Evolutionary conservation across 2,113 vertebrate genomes (phyloP), one percentile per base, ranked within the genome.

Genomic region (Dinomys branickii): DNA sequence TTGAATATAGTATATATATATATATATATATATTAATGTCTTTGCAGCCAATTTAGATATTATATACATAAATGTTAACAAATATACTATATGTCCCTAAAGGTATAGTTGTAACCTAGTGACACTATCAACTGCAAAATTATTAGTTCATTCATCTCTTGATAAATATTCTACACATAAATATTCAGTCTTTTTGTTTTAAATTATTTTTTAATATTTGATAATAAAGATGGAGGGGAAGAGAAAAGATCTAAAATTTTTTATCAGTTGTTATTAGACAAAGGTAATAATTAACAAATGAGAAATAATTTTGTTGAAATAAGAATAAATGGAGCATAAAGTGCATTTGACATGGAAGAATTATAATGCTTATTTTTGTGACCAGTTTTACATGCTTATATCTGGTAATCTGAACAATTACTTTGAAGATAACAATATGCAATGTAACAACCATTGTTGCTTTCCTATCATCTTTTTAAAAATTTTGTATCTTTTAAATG

Each of bases 101-200:
- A 56, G 10, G 41, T 90, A 59, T 41, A n/a, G 35, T 78, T 69
- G 0, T 77, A 59, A 56, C 35, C 3, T 9, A 77, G n/a, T 54
- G 65, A 33, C 17, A 77, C 87, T 52, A 54, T 78, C 14, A 63
- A 63, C 8, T 80, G 11, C 0, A 83, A 56, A 80, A 83, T n/a
- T 94, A 65, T 81, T 82, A 85, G 47, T 82, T 90, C 12, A 90
- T 83, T 83, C n/a, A 90, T 44, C 38, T 75, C 44, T 78, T 78
- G 30, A 73, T 28, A 84, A 93, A 38, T 93, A 80, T 54, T 87
- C 16, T n/a, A 20, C 6, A 30, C 5, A 50, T 13, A 28, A 50
- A 50, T 78, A 78, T 50, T 38, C 58, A 14, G 3, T 19, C 5
- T 50, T 77, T 77, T 77, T 56, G 1, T 71, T 77, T 84, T 95